Percentiles rank a stretch among this genome's conserved stretches.
phyloP scores from a whole-genome alignment of 2,888 invertebrate species.

The Agrochola macilenta region DNA sequence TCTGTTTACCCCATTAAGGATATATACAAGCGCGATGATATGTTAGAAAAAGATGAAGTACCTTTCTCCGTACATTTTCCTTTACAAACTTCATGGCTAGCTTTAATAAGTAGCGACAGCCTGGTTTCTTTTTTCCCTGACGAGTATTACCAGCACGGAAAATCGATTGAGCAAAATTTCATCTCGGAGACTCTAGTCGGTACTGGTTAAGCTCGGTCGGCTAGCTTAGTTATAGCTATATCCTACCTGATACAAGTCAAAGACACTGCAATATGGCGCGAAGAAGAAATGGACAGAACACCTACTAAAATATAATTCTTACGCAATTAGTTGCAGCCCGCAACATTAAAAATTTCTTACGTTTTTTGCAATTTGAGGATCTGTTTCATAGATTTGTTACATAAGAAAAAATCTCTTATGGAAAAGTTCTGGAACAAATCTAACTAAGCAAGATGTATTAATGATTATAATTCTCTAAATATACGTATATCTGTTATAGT shows the following conservation, averaged over 20 bases:
- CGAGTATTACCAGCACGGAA: conserved; percentile 24
- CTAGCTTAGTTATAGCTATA: neutral
- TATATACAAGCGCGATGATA: neutral
- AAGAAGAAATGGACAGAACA: conserved; percentile 1
- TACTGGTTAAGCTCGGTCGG: conserved; percentile 30
- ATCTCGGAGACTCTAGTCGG: conserved; percentile 40
- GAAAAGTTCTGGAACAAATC: too few species aligned
- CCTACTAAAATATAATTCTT: neutral
- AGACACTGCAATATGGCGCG: conserved; percentile 25
- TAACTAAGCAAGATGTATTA: too few species aligned
- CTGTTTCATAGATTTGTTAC: too few species aligned
- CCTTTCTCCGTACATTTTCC: neutral
- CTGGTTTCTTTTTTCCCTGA: conserved; percentile 2
- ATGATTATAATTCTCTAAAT: too few species aligned
- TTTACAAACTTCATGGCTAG: neutral
- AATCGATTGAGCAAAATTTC: conserved; percentile 55
- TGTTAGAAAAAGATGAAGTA: neutral
- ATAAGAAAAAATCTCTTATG: too few species aligned
- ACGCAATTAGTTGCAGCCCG: too few species aligned
- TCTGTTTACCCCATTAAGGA: neutral
- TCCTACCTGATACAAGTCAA: conserved; percentile 42
- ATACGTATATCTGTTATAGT: too few species aligned
- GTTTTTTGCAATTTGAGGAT: too few species aligned
- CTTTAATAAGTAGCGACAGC: conserved; percentile 3
- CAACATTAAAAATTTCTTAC: too few species aligned